Percentiles rank a stretch among this genome's conserved stretches.
Conservation (phyloP, 2,113 vertebrate species). For the Triplophysa tibetana region DNA sequence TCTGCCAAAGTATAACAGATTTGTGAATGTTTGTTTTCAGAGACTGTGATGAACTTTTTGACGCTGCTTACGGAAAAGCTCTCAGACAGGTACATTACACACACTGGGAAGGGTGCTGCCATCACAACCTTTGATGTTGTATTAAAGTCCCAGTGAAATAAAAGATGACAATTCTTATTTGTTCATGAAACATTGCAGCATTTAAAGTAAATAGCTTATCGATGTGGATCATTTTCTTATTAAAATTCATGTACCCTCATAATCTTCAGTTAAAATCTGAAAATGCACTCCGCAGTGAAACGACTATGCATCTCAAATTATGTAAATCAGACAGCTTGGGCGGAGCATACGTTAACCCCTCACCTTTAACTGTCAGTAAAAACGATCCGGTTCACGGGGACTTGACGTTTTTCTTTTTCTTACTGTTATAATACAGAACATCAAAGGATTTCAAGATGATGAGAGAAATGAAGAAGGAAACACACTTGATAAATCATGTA, state of each 20-base stretch:
- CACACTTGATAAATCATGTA: constrained; percentile 50
- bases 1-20: not conserved
- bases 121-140: not conserved
- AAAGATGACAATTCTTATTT: too few relatives aligned
- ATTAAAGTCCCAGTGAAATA: not conserved
- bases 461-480: constrained; percentile 84
- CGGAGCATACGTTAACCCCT: too few relatives aligned
- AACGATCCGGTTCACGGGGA: too few relatives aligned
- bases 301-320: too few relatives aligned
- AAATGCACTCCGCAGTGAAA: too few relatives aligned
- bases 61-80: constrained; percentile 87
- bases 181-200: too few relatives aligned
- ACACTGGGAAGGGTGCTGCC: not conserved
- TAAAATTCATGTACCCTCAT: too few relatives aligned
- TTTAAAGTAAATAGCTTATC: too few relatives aligned
- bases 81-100: constrained; percentile 77
- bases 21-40: constrained; percentile 63
- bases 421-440: constrained; percentile 71
- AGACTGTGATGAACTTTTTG: constrained; percentile 89
- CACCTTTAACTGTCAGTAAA: too few relatives aligned
- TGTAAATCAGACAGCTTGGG: too few relatives aligned
- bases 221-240: too few relatives aligned
- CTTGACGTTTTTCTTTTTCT: not conserved
- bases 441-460: constrained; percentile 90
- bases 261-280: too few relatives aligned